Conservation (phyloP, 2,113 vertebrate genomes). For the Clupea harengus region DNA sequence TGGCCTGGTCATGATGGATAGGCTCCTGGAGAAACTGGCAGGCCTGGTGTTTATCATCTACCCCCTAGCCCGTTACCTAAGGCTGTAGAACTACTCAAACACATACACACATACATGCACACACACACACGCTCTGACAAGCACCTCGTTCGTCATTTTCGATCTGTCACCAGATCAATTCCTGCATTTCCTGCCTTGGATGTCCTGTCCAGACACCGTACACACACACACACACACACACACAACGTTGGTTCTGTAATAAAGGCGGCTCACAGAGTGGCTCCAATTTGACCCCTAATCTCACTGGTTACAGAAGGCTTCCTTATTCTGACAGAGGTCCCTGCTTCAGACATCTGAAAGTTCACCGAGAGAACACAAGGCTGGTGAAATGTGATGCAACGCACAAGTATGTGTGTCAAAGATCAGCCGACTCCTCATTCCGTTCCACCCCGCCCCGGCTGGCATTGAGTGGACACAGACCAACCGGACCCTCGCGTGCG, state of each 20-base stretch:
- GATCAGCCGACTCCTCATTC: background rate
- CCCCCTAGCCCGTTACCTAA: slow-evolving; percentile 19
- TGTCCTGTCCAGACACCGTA: background rate
- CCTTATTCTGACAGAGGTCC: background rate
- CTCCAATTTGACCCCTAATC: background rate
- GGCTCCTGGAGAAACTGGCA: slow-evolving; percentile 32
- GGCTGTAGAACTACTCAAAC: background rate
- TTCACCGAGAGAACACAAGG: background rate
- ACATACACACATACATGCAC: slow-evolving; percentile 4
- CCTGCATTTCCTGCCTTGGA: slow-evolving; percentile 5
- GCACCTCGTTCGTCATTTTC: slow-evolving; percentile 12
- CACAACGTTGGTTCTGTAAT: background rate
- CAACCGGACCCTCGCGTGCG: background rate
- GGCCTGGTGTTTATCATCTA: slow-evolving; percentile 39
- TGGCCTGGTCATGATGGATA: slow-evolving; percentile 44
- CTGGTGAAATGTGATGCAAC: background rate
- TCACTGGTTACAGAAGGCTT: background rate
- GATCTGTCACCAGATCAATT: slow-evolving; percentile 14
- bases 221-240: background rate
- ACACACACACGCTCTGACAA: slow-evolving; percentile 15
- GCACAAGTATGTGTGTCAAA: slow-evolving; percentile 3
- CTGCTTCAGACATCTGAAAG: background rate
- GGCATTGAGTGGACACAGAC: background rate
- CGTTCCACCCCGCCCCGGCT: background rate
- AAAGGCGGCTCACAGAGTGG: too few species aligned